A percentile compares a stretch with the other conserved stretches of the same genome.
Evolutionary conservation across 2,888 invertebrate genomes (phyloP).

Genomic region (Apocheima hispidaria): DNA sequence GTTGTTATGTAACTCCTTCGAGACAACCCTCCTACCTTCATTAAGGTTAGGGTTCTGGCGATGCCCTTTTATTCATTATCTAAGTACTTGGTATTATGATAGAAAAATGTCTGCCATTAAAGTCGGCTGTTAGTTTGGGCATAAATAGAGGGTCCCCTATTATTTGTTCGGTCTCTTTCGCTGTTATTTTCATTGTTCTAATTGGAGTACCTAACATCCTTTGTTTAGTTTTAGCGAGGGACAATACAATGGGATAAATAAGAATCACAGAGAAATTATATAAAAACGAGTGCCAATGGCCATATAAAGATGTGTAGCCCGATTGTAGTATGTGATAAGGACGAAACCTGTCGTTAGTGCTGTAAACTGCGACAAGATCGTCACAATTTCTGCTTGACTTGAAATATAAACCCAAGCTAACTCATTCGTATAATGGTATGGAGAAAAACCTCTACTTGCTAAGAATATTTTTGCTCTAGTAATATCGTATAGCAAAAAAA

Average conservation of each 20-base stretch:
- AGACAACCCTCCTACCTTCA: conserved; percentile 70
- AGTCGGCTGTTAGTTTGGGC: conserved; percentile 66
- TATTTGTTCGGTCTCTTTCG: conserved; percentile 47
- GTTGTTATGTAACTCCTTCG: conserved; percentile 71
- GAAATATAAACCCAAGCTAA: too few relatives aligned
- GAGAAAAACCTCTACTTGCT: too few relatives aligned
- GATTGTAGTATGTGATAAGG: too few relatives aligned
- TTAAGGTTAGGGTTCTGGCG: conserved; percentile 63
- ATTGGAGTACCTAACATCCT: conserved; percentile 43
- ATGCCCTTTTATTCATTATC: conserved; percentile 73
- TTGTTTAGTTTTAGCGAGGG: conserved; percentile 45
- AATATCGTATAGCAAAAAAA: too few relatives aligned
- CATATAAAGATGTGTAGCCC: too few relatives aligned
- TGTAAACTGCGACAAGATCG: too few relatives aligned
- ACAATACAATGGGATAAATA: conserved; percentile 36
- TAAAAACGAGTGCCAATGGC: too few relatives aligned
- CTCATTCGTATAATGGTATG: too few relatives aligned
- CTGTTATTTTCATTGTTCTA: conserved; percentile 49
- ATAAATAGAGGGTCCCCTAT: conserved; percentile 53
- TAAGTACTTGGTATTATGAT: conserved; percentile 68
- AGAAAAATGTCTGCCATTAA: conserved; percentile 69
- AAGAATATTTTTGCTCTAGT: too few relatives aligned
- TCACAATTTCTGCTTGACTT: too few relatives aligned
- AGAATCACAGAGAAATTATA: conserved; percentile 28
- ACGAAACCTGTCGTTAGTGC: too few relatives aligned